phyloP scores from a whole-genome alignment of 37 sponge, comb jelly and placozoan species.

The Halisarca cf. caerulea region DNA sequence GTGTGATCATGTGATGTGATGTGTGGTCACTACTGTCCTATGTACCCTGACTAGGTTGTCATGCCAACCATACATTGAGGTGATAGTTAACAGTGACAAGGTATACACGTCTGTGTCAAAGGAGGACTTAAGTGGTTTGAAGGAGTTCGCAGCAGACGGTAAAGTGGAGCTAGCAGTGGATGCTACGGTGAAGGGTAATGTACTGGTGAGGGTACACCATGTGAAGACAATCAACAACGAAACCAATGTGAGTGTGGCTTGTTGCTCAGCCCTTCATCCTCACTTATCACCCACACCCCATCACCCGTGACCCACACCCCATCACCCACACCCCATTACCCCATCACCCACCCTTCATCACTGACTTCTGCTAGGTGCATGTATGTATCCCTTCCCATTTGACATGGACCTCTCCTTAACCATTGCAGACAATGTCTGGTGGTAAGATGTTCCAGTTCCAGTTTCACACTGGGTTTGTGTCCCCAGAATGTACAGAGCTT shows the following conservation, averaged over 20 bases:
- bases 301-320: too few relatives aligned
- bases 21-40: neutral
- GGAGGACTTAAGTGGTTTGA: conserved; percentile 53
- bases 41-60: conserved; percentile 63
- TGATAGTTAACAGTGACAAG: conserved; percentile 60
- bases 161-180: neutral
- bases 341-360: too few relatives aligned
- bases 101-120: conserved; percentile 66
- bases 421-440: conserved; percentile 78
- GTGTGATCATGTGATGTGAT: conserved; percentile 18
- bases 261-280: too few relatives aligned
- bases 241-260: neutral
- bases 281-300: too few relatives aligned
- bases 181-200: conserved; percentile 8
- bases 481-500: conserved; percentile 25
- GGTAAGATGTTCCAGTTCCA: conserved; percentile 85
- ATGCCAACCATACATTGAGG: conserved; percentile 81
- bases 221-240: conserved; percentile 8
- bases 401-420: neutral
- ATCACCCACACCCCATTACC: too few relatives aligned
- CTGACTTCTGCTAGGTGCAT: too few relatives aligned
- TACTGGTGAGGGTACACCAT: conserved; percentile 8
- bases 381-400: too few relatives aligned
- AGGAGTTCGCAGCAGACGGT: neutral
- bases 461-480: conserved; percentile 84